Conservation (phyloP, 2,888 invertebrate genomes). For the Rhagophthalmus giganteus region DNA sequence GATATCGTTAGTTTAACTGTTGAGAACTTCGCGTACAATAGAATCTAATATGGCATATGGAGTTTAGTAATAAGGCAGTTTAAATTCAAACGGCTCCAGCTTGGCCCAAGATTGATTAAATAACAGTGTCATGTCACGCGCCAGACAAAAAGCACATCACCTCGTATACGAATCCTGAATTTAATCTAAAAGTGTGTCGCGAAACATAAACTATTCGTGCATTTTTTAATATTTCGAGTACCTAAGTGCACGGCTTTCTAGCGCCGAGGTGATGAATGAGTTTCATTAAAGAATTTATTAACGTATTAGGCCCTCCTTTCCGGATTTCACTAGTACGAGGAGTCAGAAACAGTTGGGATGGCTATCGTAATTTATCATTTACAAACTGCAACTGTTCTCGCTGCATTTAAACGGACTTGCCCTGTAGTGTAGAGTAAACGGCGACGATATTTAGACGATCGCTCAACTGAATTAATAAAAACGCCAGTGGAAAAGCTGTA, state of each 20-base stretch:
- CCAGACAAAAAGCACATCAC: conserved; percentile 35
- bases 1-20: conserved; percentile 37
- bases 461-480: too few species aligned
- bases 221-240: conserved; percentile 34
- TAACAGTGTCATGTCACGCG: conserved; percentile 45
- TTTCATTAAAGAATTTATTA: conserved; percentile 38
- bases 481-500: too few species aligned
- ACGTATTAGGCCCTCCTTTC: conserved; percentile 30
- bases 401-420: neutral
- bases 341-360: conserved; percentile 24
- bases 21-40: conserved; percentile 35
- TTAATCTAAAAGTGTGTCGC: conserved; percentile 36
- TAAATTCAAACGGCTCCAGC: conserved; percentile 45
- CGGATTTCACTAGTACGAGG: conserved; percentile 20
- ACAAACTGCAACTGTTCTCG: conserved; percentile 23
- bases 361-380: conserved; percentile 31
- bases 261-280: conserved; percentile 37
- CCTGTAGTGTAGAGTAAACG: neutral
- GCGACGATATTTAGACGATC: neutral
- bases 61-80: conserved; percentile 46
- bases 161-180: conserved; percentile 29
- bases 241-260: conserved; percentile 23
- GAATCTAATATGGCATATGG: conserved; percentile 45
- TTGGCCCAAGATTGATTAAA: conserved; percentile 43
- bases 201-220: conserved; percentile 35